Evolutionary conservation across 2,888 invertebrate genomes (phyloP).

Genomic region (Hypomecis atomaria): DNA sequence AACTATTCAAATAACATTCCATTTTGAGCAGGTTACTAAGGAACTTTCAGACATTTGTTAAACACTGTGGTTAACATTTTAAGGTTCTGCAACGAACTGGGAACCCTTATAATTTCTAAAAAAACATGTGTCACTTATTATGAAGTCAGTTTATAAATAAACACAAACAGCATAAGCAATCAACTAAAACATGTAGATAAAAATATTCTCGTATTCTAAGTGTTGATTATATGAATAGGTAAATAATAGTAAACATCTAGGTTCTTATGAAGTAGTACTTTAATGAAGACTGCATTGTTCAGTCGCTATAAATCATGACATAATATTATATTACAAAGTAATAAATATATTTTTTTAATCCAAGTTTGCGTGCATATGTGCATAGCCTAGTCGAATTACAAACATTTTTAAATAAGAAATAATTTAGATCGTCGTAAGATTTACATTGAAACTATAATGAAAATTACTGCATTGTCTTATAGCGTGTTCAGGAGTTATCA

Average conservation of each 20-base stretch:
- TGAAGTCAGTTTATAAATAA: slow-evolving; percentile 24
- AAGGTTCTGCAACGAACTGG: too few relatives aligned
- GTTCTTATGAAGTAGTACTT: slow-evolving; percentile 26
- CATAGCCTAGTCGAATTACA: neutral
- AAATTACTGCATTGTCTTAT: too few relatives aligned
- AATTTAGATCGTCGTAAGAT: too few relatives aligned
- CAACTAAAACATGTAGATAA: slow-evolving; percentile 2
- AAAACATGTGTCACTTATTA: neutral
- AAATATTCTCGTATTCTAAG: slow-evolving; percentile 2
- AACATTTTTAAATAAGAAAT: neutral
- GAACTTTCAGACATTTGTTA: slow-evolving; percentile 5
- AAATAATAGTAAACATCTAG: slow-evolving; percentile 29
- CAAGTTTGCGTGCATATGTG: neutral
- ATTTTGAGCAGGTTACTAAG: neutral
- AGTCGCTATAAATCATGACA: slow-evolving; percentile 6
- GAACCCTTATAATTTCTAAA: neutral
- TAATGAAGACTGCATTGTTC: slow-evolving; percentile 19
- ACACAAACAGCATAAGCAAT: slow-evolving; percentile 5
- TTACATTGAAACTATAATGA: too few relatives aligned
- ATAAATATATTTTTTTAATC: slow-evolving; percentile 4
- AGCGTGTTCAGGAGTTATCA: too few relatives aligned
- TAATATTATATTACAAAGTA: slow-evolving; percentile 11
- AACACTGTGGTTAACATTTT: slow-evolving; percentile 5
- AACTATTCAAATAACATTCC: slow-evolving; percentile 1
- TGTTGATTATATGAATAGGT: slow-evolving; percentile 15